Base-by-base conservation (phyloP, 2,888 invertebrate species). In the Petrolisthes manimaculis region DNA sequence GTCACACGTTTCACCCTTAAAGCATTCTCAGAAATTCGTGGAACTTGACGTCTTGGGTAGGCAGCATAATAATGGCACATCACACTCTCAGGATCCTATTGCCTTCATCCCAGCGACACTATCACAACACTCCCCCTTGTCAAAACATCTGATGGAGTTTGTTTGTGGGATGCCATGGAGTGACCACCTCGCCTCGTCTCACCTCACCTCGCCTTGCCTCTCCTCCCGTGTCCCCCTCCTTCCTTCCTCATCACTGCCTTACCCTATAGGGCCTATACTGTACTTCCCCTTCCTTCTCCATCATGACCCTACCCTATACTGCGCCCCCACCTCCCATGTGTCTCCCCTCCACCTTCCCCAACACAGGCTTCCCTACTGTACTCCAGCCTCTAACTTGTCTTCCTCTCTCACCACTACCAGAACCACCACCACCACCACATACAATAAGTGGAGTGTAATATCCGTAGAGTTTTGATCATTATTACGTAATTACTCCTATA, bases 121-220 rank as follows among this genome's bases (percentile, higher is more conserved):
- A 84, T 84, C 75, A 84, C 77, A 84, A 84, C 84, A 84, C 77
- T 84, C 37, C 8, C 14, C 14, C 84, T 77, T 77, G 84, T 77
- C 84, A 77, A 84, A 84, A 84, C 84, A 84, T 84, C 83, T 24
- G 56, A 55, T 61, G 55, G 55, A 75, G 77, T 75, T 84, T 84
- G 77, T 75, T 84, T 84, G 84, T 77, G 75, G 77, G 54, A 24
- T 51, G 77, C 84, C 77, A 84, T 37, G 37, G 37, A 37, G 53
- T 61, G 77, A 55, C 75, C 61, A 56, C 53, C 83, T 71, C 83
- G 12, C 78, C 51, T 14, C 4, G 51, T 78, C 78, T n/a, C 9
- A 37, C 54, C 78, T 53, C n/a, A 8, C 78, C 8, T 51, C 78
- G 51, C 54, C 78, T 82, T 69, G 37, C n/a, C 82, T 37, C 67